A percentile compares a stretch with the other conserved stretches of the same genome.
phyloP scores from a whole-genome alignment of 2,797 vertebrate genomes.

The Lithobates sylvaticus region DNA sequence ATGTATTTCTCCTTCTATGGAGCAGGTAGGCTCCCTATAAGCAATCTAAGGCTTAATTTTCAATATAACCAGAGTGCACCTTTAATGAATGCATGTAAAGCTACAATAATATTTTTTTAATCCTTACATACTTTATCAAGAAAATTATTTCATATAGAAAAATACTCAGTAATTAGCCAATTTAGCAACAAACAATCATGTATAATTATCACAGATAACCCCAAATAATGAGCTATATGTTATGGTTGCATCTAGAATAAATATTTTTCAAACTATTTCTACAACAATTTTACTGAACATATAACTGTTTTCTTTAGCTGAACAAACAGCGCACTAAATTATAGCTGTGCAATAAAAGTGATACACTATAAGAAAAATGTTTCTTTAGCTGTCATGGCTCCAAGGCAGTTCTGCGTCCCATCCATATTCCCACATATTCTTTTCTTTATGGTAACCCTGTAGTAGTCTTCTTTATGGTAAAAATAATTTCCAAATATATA shows the following conservation, averaged over 20 bases:
- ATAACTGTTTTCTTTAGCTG: constrained; percentile 10
- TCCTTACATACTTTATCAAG: neutral
- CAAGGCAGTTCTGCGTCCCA: neutral
- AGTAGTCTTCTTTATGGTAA: neutral
- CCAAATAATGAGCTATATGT: constrained; percentile 12
- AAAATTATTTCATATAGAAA: neutral
- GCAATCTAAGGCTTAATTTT: too few species aligned
- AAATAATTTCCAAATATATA: neutral
- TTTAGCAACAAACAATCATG: constrained; percentile 7
- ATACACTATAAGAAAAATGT: constrained; percentile 2
- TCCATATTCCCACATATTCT: neutral
- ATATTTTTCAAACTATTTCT: neutral
- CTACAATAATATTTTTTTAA: neutral
- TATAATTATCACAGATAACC: neutral
- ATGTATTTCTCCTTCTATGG: too few species aligned
- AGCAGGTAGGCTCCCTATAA: too few species aligned
- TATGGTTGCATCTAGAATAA: neutral
- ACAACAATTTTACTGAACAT: neutral
- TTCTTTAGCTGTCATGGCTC: neutral
- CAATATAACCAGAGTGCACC: too few species aligned
- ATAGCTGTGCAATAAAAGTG: constrained; percentile 3
- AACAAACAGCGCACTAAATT: constrained; percentile 3
- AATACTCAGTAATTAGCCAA: constrained; percentile 1
- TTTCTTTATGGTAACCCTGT: neutral
- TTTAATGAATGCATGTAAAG: neutral